Conservation (phyloP, 2,888 invertebrate species). For the Elysia crispata region DNA sequence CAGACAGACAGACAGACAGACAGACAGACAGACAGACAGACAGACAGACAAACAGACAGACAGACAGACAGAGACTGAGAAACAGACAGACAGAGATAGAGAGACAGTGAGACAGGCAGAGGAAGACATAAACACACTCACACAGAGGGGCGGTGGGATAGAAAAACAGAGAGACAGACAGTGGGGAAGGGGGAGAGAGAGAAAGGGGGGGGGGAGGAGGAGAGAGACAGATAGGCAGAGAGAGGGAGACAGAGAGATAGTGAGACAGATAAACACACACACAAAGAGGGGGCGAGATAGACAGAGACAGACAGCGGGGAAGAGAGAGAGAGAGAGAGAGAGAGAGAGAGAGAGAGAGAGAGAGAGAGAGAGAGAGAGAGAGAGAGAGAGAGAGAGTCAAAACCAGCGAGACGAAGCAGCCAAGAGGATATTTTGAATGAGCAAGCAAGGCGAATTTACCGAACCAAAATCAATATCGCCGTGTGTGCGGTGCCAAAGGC, state of each 20-base stretch:
- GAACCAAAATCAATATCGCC: too few species aligned
- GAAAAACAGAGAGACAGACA: neutral
- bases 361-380: too few species aligned
- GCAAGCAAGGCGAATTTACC: too few species aligned
- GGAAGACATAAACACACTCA: constrained; percentile 15
- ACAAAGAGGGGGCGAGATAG: too few species aligned
- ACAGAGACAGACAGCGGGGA: constrained; percentile 3
- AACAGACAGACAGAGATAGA: too few species aligned
- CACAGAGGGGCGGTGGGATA: neutral
- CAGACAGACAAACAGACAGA: neutral
- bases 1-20: constrained; percentile 32
- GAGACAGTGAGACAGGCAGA: neutral
- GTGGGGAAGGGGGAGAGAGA: neutral
- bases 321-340: neutral
- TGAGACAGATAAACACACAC: neutral
- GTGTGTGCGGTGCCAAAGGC: too few species aligned
- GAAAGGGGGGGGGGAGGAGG: neutral
- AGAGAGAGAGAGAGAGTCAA: too few species aligned
- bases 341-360: too few species aligned
- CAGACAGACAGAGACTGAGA: too few species aligned
- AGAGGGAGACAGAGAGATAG: neutral
- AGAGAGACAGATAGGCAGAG: neutral
- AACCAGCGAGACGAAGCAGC: too few species aligned
- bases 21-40: constrained; percentile 31
- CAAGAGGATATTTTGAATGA: too few species aligned